These are phyloP conservation scores for Chlorops oryzae DNA, from an alignment of 1,140 invertebrate species.

Conservation along the genomic window DNA sequence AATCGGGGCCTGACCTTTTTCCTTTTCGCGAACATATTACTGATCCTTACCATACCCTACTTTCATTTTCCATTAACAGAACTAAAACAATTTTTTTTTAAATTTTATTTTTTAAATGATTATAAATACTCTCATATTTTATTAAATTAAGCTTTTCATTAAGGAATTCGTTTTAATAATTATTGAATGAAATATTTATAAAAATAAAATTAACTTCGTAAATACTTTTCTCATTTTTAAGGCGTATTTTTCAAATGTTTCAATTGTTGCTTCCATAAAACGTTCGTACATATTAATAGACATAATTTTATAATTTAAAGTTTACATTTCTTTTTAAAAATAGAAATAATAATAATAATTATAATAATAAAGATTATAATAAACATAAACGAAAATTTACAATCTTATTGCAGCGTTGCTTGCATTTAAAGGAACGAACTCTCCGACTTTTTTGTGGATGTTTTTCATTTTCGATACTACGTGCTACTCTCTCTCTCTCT, in stretches of 20 bases:
- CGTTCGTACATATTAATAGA: too few relatives aligned
- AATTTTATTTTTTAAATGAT: too few relatives aligned
- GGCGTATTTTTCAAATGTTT: too few relatives aligned
- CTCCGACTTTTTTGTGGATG: constrained; percentile 10
- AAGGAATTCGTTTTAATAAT: constrained; percentile 2
- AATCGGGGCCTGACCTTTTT: too few relatives aligned
- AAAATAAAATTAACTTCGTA: too few relatives aligned
- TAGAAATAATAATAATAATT: not conserved
- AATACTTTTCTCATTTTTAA: too few relatives aligned
- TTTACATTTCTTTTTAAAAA: constrained; percentile 3
- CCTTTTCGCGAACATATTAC: too few relatives aligned
- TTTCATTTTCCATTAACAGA: too few relatives aligned
- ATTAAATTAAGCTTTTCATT: not conserved
- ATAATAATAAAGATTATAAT: constrained; percentile 16
- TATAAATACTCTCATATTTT: not conserved
- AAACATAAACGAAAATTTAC: constrained; percentile 42
- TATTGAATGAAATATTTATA: constrained; percentile 3
- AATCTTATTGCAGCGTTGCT: constrained; percentile 41
- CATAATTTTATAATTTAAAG: constrained; percentile 3
- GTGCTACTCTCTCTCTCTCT: constrained; percentile 1
- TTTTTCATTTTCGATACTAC: constrained; percentile 9
- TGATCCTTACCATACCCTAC: too few relatives aligned
- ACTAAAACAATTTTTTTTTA: too few relatives aligned
- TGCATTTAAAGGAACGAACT: constrained; percentile 13
- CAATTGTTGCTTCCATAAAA: too few relatives aligned